These are phyloP conservation scores for Cnemophilus loriae DNA, from an alignment of 2,113 vertebrate species.

Conservation along the genomic window DNA sequence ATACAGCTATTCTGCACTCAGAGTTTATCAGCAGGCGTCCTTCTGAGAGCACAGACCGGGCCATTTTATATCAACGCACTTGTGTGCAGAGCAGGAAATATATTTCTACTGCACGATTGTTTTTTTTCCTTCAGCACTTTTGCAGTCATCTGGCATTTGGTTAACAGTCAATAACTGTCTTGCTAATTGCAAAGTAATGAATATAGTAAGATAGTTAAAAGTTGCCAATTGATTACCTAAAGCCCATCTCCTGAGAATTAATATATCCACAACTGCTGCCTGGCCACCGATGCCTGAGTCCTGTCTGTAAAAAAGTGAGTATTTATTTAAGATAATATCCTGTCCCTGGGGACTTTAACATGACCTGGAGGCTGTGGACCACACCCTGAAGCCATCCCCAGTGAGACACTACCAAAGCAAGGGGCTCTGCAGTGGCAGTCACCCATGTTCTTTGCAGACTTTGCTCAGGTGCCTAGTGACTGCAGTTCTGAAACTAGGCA, in stretches of 20 bases:
- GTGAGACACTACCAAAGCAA: not conserved
- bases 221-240: not conserved
- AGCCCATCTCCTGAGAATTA: not conserved
- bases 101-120: not conserved
- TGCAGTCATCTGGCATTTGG: not conserved
- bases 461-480: not conserved
- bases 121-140: not conserved
- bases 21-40: not conserved
- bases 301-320: not conserved
- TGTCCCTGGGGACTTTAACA: not conserved
- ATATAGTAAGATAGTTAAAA: constrained; percentile 4
- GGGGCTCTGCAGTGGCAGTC: not conserved
- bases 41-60: not conserved
- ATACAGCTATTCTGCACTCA: not conserved
- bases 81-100: not conserved
- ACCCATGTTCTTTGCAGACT: not conserved
- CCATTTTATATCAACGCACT: not conserved
- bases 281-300: not conserved
- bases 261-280: not conserved
- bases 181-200: not conserved
- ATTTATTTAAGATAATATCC: not conserved
- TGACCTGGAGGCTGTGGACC: not conserved
- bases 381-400: not conserved
- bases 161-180: not conserved
- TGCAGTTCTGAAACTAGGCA: not conserved